A percentile compares a stretch with the other conserved stretches of the same genome.
phyloP scores from a whole-genome alignment of 2,113 vertebrate species.

The Probosciger aterrimus region DNA sequence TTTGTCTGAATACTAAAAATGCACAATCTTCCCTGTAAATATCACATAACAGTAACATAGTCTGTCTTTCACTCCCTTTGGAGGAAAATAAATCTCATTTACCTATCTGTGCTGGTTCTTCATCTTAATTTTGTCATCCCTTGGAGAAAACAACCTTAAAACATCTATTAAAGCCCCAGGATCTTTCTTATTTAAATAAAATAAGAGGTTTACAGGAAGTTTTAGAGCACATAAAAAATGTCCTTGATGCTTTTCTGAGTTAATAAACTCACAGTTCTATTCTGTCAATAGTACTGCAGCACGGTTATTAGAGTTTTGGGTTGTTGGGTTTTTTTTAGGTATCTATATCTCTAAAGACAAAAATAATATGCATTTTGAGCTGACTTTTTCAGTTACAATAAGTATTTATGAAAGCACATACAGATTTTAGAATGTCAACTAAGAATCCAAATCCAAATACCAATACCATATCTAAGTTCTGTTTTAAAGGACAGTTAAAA shows the following conservation, averaged over 20 bases:
- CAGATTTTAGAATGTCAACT: neutral
- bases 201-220: neutral
- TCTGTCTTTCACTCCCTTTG: slow-evolving; percentile 14
- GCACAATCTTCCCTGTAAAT: slow-evolving; percentile 26
- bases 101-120: neutral
- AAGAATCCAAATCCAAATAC: neutral
- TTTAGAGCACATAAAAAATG: neutral
- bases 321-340: neutral
- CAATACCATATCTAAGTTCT: neutral
- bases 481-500: neutral
- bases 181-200: slow-evolving; percentile 7
- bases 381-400: neutral
- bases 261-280: neutral
- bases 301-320: neutral
- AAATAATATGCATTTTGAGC: neutral
- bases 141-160: slow-evolving; percentile 34
- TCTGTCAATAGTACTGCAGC: neutral
- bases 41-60: neutral
- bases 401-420: neutral
- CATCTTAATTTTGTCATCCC: slow-evolving; percentile 51
- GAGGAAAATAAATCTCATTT: slow-evolving; percentile 29
- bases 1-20: slow-evolving; percentile 52
- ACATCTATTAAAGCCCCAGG: neutral
- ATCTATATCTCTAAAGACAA: neutral
- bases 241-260: neutral